A percentile compares a stretch with the other conserved stretches of the same genome.
Conservation (phyloP, 1,140 invertebrate genomes). For the Chironomus tepperi region DNA sequence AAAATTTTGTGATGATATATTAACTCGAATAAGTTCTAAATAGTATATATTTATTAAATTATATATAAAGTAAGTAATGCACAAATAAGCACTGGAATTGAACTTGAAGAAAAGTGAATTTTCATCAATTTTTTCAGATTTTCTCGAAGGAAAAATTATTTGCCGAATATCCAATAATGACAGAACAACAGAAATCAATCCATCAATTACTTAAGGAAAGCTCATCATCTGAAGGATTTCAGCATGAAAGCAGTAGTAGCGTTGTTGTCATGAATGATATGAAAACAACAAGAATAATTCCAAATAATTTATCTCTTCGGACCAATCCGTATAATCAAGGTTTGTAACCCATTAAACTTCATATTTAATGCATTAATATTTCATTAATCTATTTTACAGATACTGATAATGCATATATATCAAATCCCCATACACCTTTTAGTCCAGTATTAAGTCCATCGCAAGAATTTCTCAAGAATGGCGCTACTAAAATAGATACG, state of each 20-base stretch:
- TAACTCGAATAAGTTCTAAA: conserved; percentile 9
- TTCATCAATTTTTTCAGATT: neutral
- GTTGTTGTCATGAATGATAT: conserved; percentile 10
- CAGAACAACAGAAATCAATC: neutral
- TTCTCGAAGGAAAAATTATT: neutral
- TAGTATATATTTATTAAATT: neutral
- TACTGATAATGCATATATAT: neutral
- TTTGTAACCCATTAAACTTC: neutral
- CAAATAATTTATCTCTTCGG: neutral
- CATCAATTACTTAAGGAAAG: neutral
- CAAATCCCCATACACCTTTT: conserved; percentile 33
- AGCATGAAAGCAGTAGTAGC: neutral
- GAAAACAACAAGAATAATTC: neutral
- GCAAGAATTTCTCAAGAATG: conserved; percentile 53
- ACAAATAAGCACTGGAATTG: neutral
- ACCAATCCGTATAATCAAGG: neutral
- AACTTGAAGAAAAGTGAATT: neutral
- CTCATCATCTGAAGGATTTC: neutral
- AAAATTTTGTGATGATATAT: neutral
- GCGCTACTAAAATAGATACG: conserved; percentile 73
- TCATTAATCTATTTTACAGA: neutral
- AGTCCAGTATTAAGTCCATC: conserved; percentile 42
- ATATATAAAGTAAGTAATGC: neutral
- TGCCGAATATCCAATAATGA: neutral
- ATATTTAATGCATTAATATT: neutral